Conservation (phyloP, 1,140 invertebrate species). For the Brachionus plicatilis region DNA sequence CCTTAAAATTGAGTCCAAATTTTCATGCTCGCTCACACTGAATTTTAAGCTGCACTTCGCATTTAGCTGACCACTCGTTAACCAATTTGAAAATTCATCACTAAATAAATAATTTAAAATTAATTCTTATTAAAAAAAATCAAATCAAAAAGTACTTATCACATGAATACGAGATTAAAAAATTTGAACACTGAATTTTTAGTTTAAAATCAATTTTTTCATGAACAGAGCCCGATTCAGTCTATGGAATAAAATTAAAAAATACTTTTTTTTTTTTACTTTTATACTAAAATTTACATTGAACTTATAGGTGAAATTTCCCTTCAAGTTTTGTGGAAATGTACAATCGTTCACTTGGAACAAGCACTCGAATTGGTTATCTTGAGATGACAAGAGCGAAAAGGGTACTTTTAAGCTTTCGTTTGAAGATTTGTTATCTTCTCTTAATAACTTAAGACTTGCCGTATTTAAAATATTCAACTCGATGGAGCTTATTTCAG, state of each 20-base stretch:
- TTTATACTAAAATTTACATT: neutral
- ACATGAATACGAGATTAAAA: neutral
- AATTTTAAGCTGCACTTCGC: neutral
- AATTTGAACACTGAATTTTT: neutral
- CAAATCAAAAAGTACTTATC: neutral
- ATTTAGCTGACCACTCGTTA: neutral
- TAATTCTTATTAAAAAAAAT: neutral
- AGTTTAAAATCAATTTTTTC: constrained; percentile 39
- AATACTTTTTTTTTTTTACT: neutral
- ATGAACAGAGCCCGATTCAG: neutral
- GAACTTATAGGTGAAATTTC: constrained; percentile 9
- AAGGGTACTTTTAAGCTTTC: neutral
- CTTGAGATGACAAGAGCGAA: neutral
- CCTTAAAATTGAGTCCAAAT: neutral
- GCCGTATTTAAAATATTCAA: neutral
- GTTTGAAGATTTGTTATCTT: neutral
- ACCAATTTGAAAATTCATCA: constrained; percentile 29
- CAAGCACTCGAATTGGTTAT: neutral
- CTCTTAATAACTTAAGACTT: neutral
- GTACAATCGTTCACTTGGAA: constrained; percentile 25
- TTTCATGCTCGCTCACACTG: neutral
- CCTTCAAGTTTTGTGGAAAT: neutral
- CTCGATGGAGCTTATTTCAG: constrained; percentile 9
- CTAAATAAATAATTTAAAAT: neutral
- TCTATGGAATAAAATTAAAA: neutral